Base-by-base conservation (phyloP, 2,888 invertebrate species). In the Thymelicus acteon region DNA sequence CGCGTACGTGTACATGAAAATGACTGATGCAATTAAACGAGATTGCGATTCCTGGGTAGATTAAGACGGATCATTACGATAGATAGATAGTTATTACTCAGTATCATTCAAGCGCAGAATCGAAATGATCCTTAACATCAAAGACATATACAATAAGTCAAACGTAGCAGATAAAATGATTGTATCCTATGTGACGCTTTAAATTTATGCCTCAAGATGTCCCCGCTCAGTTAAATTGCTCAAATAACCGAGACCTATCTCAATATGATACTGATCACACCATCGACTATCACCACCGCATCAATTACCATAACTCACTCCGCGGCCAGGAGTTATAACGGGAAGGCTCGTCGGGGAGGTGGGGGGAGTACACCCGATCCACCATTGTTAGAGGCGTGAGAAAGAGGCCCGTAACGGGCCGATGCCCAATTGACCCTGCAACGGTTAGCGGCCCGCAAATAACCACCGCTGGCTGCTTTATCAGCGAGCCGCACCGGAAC, bases 321-420 rank as follows among this genome's bases (percentile, higher is more conserved):
- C n/a, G 44, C 47, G n/a, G 52, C 67, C 67, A 67, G 60, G 60
- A 67, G 67, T 52, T 60, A 67, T 67, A 67, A 67, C 67, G 67
- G 67, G 67, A 67, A 67, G 67, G 37, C 12, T 15, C 31, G 0
- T 24, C 44, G 37, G 7, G 10, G 7, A 12, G 66, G 7, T 37
- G 12, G 60, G n/a, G n/a, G 60, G 15, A 47, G 61, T 31, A 58
- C 63, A 48, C 63, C 57, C 58, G 37, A 69, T 58, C 69, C 63
- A 58, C 72, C 73, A 77, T 75, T 76, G 78, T 75, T 63, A 49
- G 72, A 76, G 77, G 78, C 82, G 81, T 81, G 81, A 77, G 81
- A 82, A 81, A 78, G 75, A 72, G 74, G 74, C 72, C 60, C 65
- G 75, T 79, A 80, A 82, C 78, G 78, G 80, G 73, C 75, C 68